Evolutionary conservation across 2,113 vertebrate genomes (phyloP).

Genomic region (Junco hyemalis): DNA sequence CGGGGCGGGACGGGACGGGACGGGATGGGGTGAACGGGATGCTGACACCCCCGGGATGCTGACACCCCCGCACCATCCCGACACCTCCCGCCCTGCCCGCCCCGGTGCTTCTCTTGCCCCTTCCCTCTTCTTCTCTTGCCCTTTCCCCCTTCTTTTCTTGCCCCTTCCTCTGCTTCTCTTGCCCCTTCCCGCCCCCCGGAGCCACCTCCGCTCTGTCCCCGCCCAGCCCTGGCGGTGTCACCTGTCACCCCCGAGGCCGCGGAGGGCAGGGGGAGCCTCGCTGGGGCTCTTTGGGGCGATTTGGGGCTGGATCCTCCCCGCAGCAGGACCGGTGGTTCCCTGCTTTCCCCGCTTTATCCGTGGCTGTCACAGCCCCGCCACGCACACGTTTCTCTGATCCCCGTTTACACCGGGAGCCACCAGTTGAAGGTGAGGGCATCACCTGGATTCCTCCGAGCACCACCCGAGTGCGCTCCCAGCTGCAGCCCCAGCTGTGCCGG

Average conservation of each 20-base stretch:
- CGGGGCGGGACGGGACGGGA: background rate
- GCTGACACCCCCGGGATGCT: background rate
- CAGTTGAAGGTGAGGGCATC: background rate
- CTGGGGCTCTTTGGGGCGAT: rapidly evolving
- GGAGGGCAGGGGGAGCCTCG: background rate
- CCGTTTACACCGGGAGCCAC: rapidly evolving
- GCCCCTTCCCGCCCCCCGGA: too few relatives aligned
- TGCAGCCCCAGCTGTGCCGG: rapidly evolving
- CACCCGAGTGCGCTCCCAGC: rapidly evolving
- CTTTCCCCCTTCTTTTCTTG: too few relatives aligned
- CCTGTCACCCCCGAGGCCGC: too few relatives aligned
- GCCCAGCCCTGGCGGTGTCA: background rate
- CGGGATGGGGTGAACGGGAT: background rate
- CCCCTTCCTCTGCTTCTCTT: too few relatives aligned
- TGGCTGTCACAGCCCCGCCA: background rate
- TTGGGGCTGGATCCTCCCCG: background rate
- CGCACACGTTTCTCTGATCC: rapidly evolving
- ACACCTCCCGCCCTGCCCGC: background rate
- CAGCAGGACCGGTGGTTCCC: rapidly evolving
- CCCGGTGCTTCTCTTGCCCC: too few relatives aligned
- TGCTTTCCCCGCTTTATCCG: rapidly evolving
- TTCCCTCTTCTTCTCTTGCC: too few relatives aligned
- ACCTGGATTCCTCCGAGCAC: rapidly evolving
- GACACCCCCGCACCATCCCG: background rate
- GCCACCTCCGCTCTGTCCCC: rapidly evolving